Percentiles rank a stretch among this genome's conserved stretches.
Conservation (phyloP, 2,888 invertebrate species). For the Mactromeris polynyma region DNA sequence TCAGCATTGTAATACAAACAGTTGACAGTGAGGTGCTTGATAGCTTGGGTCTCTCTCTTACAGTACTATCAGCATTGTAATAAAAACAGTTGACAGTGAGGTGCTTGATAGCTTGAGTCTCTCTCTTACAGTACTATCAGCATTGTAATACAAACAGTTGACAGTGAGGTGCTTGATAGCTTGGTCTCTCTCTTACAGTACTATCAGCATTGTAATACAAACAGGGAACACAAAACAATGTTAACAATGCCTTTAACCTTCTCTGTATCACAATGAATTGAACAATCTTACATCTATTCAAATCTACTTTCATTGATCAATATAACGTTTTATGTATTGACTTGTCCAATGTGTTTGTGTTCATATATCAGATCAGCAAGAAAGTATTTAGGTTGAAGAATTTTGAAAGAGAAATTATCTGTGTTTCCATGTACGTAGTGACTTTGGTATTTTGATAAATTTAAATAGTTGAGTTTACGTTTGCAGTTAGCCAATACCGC, state of each 20-base stretch:
- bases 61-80: no score
- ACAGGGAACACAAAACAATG: not conserved
- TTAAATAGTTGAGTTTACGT: not conserved
- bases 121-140: no score
- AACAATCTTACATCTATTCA: not conserved
- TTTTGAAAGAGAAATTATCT: constrained; percentile 2
- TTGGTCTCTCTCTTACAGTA: no score
- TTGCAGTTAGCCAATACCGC: not conserved
- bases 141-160: no score
- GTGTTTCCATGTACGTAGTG: constrained; percentile 14
- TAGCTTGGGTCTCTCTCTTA: no score
- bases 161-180: no score
- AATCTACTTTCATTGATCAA: not conserved
- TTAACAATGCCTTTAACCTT: not conserved
- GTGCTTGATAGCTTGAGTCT: no score
- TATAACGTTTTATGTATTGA: not conserved
- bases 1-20: no score
- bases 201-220: not conserved
- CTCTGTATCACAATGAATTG: not conserved
- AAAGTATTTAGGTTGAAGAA: not conserved
- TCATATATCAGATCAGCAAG: not conserved
- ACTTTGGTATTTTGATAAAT: constrained; percentile 33
- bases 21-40: no score
- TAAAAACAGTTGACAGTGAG: no score
- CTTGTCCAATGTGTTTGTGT: not conserved